These are phyloP conservation scores for Chalcosyrphus nemorum DNA, from an alignment of 2,888 invertebrate genomes.

Conservation along the genomic window DNA sequence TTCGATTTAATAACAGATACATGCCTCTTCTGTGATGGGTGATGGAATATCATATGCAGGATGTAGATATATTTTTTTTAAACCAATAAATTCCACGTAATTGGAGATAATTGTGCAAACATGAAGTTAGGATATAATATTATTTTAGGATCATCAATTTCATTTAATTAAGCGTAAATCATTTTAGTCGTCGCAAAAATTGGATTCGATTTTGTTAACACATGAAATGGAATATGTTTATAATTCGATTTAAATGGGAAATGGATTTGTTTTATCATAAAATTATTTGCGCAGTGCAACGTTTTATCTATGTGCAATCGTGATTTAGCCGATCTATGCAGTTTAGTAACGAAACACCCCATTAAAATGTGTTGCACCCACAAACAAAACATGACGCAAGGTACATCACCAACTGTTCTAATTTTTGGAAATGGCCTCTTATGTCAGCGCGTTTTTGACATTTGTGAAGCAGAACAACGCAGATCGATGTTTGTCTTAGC, in stretches of 20 bases:
- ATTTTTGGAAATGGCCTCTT: no score
- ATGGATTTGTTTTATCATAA: not conserved
- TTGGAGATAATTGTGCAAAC: constrained; percentile 1
- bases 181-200: not conserved
- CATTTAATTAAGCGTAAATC: constrained; percentile 38
- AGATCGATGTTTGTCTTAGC: no score
- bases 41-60: not conserved
- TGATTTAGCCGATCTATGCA: no score
- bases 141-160: constrained; percentile 29
- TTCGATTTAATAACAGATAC: not conserved
- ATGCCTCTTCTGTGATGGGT: no score
- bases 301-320: no score
- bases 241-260: not conserved
- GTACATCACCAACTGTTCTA: no score
- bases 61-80: not conserved
- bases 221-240: not conserved
- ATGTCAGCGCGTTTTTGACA: no score
- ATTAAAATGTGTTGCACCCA: no score
- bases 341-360: no score
- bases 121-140: not conserved
- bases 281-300: no score
- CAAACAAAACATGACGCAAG: no score
- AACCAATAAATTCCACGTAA: not conserved
- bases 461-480: no score
- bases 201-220: not conserved